Percentiles rank a stretch among this genome's conserved stretches.
Evolutionary conservation across 2,797 vertebrate species (phyloP).

Genomic region (Mus caroli): DNA sequence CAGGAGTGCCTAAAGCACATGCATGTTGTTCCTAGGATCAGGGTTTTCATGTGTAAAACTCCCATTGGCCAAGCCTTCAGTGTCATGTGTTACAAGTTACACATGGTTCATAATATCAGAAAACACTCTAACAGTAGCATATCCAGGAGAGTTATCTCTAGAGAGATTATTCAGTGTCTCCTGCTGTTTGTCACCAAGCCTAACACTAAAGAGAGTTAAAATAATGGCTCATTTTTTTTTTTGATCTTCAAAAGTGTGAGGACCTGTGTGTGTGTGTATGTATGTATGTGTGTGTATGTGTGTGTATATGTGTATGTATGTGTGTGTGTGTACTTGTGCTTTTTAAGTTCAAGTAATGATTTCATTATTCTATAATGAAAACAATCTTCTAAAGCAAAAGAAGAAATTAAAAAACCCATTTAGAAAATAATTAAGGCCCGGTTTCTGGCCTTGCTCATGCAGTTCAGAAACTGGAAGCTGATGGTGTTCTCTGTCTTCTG

Average conservation of each 20-base stretch:
- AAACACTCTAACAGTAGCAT: fast-evolving
- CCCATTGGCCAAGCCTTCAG: neutral
- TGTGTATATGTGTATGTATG: neutral
- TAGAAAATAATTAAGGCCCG: neutral
- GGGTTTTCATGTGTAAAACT: neutral
- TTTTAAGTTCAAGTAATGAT: constrained; percentile 8
- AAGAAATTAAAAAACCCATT: neutral
- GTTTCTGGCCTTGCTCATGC: neutral
- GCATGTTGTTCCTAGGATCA: neutral
- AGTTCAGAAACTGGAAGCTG: neutral
- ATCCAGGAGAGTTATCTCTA: neutral
- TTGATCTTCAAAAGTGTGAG: neutral
- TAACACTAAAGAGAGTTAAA: neutral
- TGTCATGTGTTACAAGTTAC: neutral
- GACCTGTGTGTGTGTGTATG: neutral
- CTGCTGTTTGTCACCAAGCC: fast-evolving
- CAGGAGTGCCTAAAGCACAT: neutral
- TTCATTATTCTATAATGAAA: constrained; percentile 7
- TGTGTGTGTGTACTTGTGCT: neutral
- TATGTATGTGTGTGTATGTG: neutral
- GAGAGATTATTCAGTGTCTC: too few species aligned
- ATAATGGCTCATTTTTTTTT: neutral
- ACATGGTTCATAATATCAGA: neutral
- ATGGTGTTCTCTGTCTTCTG: neutral
- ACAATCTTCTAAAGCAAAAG: neutral